A percentile compares a stretch with the other conserved stretches of the same genome.
These are phyloP conservation scores for Chrysodeixis includens DNA, from an alignment of 2,888 invertebrate species.

Conservation along the genomic window DNA sequence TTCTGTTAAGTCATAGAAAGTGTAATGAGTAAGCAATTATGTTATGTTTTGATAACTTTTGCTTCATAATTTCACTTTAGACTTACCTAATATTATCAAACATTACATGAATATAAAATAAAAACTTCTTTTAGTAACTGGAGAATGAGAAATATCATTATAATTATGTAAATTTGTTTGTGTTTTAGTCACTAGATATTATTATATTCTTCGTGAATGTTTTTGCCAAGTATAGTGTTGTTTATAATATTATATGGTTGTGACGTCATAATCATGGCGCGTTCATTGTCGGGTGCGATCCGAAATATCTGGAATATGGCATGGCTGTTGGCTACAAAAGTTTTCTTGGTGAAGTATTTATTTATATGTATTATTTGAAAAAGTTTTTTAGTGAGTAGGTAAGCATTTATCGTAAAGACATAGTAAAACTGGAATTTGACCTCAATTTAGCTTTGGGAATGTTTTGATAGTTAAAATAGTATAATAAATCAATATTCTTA, in stretches of 20 bases:
- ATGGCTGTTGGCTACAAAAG: slow-evolving; percentile 83
- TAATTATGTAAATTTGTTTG: background rate
- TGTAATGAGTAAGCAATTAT: slow-evolving; percentile 39
- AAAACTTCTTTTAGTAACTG: slow-evolving; percentile 23
- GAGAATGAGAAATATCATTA: slow-evolving; percentile 27
- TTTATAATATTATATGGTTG: slow-evolving; percentile 22
- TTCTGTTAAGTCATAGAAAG: slow-evolving; percentile 38
- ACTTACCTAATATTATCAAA: background rate
- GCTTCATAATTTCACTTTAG: slow-evolving; percentile 15
- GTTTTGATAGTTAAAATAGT: too few relatives aligned
- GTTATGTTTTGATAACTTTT: slow-evolving; percentile 19
- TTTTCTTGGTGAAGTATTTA: slow-evolving; percentile 77
- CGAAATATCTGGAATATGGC: slow-evolving; percentile 80
- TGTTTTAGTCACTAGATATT: slow-evolving; percentile 30
- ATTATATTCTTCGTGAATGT: slow-evolving; percentile 24
- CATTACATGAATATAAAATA: background rate
- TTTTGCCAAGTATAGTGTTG: slow-evolving; percentile 37
- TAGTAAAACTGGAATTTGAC: too few relatives aligned
- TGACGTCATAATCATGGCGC: slow-evolving; percentile 68
- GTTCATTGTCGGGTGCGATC: slow-evolving; percentile 70
- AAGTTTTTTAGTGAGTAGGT: too few relatives aligned
- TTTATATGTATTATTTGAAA: slow-evolving; percentile 18
- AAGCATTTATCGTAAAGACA: too few relatives aligned
- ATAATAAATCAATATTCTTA: too few relatives aligned
- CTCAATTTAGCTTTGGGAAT: too few relatives aligned